Evolutionary conservation across 2,797 vertebrate genomes (phyloP), one percentile per base, ranked within the genome.

Genomic region (Chloroceryle amazona): DNA sequence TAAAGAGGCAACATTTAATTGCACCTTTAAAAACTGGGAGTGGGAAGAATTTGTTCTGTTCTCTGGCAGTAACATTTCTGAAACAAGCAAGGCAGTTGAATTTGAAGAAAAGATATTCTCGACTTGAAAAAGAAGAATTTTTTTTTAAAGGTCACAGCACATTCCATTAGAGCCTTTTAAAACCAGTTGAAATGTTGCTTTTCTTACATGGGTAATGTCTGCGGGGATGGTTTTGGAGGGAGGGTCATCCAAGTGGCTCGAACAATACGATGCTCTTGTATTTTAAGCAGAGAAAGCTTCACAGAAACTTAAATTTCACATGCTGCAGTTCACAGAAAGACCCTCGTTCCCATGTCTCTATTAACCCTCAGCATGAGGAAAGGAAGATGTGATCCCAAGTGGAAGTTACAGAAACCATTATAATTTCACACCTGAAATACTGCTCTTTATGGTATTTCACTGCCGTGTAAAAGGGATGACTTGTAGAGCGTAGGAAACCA

Each of bases 401-500:
- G 26, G 52, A 54, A 33, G 22, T 33, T 66, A 22, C 10, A 49
- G 39, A 58, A 82, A 41, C 61, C 8, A 6, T 17, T 33, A 9
- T 22, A 25, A 28, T 63, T 54, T 80, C 51, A 13, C 46, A 33
- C 33, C 28, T 39, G 23, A 67, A 81, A 72, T 67, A 21, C 11
- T 28, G 1, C 31, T 37, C 37, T 67, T 25, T 7, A 2, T 3
- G 11, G 15, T 15, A 7, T 70, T 71, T 75, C 31, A 6, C 26
- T 65, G 79, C 9, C 29, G 3, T 21, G 23, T 71, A 23, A 39
- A 15, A 63, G 52, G 25, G 8, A 51, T 41, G 61, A 37, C 16
- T 15, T 33, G 4, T 31, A 5, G 25, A 39, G 51, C 1, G 0
- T 3, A 18, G 67, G 41, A 55, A 19, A 15, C 14, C 1, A 4